Evolutionary conservation across 2,888 invertebrate genomes (phyloP), one percentile per base, ranked within the genome.

Genomic region (Clostera curtula): DNA sequence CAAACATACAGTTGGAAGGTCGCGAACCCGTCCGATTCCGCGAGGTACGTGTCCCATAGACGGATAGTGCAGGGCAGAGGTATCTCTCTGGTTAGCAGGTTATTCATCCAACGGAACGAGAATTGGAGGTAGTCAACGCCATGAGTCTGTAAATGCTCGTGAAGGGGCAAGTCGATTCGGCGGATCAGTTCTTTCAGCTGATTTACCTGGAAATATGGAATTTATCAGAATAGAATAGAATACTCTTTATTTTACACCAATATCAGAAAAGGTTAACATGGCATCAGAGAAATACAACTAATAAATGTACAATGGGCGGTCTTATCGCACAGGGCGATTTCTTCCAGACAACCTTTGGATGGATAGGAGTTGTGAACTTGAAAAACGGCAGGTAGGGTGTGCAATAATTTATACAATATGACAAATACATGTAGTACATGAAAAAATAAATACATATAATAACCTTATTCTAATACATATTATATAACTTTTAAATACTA

Each of bases 71-170:
- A 99, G 24, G 95, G 89, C 8, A 99, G 86, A 3, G 99, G 99
- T 45, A 99, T 89, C 84, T 99, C 99, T 40, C 99, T 85, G 49
- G 99, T 99, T 34, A 99, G 86, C 28, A 99, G 87, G 85, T 99
- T 99, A 82, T 99, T 99, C 94, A 99, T 96, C 99, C 99, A 99
- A 8, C 99, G 91, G 84, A 99, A 99, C 1, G 98, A 96, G 83
- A 99, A 99, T 83, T 99, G 98, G 21, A 99, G 88, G 82, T 98
- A 99, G 82, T 99, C 98, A 4, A 99, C 96, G 29, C 95, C 94
- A 65, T 99, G 97, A 16, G 87, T 85, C 64, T 93, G 93, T 27
- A 99, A 85, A 75, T 99, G 99, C 50, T 90, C 90, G 85, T 98
- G 97, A 5, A 99, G 86, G 0, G 91, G 91, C 19, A 87, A 89